Percentiles rank a stretch among this genome's conserved stretches.
Conservation (phyloP, 2,888 invertebrate species). For the Epistrophe eligans region DNA sequence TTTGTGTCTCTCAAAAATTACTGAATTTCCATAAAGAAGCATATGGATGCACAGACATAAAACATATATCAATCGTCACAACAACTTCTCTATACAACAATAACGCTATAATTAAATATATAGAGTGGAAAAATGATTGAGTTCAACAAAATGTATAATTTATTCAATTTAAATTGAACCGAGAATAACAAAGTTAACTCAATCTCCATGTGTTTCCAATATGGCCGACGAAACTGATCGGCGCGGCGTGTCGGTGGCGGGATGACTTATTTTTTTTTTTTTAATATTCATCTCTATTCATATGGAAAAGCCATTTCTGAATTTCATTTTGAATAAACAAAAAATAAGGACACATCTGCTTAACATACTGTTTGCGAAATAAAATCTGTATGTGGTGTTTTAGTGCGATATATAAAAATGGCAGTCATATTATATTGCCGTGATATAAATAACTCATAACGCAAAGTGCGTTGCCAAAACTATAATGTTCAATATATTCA, state of each 20-base stretch:
- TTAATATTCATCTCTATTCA: slow-evolving; percentile 62
- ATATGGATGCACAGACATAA: slow-evolving; percentile 54
- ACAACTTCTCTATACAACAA: slow-evolving; percentile 64
- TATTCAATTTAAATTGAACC: slow-evolving; percentile 62
- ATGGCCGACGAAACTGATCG: slow-evolving; percentile 47
- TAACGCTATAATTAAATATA: slow-evolving; percentile 55
- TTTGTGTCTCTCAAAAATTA: neutral
- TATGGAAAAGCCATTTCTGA: slow-evolving; percentile 40
- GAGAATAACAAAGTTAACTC: slow-evolving; percentile 38
- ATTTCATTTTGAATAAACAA: slow-evolving; percentile 23
- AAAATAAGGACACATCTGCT: slow-evolving; percentile 63
- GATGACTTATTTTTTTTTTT: slow-evolving; percentile 55
- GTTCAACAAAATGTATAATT: slow-evolving; percentile 34
- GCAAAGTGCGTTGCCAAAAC: slow-evolving; percentile 68
- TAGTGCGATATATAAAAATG: slow-evolving; percentile 41
- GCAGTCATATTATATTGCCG: slow-evolving; percentile 54
- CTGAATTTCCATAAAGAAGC: neutral
- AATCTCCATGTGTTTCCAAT: slow-evolving; percentile 67
- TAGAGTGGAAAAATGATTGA: slow-evolving; percentile 66
- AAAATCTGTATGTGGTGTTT: slow-evolving; percentile 39
- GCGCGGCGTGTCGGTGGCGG: no score
- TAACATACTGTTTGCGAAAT: slow-evolving; percentile 46
- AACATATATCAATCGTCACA: slow-evolving; percentile 69
- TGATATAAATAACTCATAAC: slow-evolving; percentile 62
- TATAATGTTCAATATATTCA: slow-evolving; percentile 52